Evolutionary conservation across 2,113 vertebrate genomes (phyloP).

Genomic region (Elgaria multicarinata): DNA sequence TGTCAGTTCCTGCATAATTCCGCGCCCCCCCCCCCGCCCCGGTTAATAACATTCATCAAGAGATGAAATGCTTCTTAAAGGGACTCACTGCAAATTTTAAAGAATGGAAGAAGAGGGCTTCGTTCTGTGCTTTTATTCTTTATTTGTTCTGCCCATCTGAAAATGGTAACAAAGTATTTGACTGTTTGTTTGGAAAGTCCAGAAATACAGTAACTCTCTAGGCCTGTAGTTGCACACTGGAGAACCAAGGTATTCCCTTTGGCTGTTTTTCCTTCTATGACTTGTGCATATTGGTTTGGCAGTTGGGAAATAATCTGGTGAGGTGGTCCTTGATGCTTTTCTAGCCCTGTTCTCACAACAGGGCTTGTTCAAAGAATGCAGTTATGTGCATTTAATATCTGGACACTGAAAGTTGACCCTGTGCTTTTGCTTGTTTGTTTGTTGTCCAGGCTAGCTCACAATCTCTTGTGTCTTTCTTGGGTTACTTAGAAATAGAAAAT

Average conservation of each 20-base stretch:
- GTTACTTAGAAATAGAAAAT: neutral
- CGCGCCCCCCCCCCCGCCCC: conserved; percentile 19
- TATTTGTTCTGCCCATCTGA: neutral
- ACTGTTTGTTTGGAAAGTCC: neutral
- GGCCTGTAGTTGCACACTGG: neutral
- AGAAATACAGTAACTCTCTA: neutral
- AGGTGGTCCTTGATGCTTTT: neutral
- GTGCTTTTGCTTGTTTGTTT: neutral
- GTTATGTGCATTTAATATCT: neutral
- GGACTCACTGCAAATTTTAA: neutral
- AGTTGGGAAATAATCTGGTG: neutral
- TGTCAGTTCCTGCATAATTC: conserved; percentile 5
- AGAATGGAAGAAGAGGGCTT: neutral
- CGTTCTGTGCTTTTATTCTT: neutral
- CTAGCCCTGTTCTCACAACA: neutral
- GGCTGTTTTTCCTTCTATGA: neutral
- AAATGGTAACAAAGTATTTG: neutral
- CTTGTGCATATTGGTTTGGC: neutral
- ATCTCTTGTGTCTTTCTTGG: neutral
- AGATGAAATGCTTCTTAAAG: neutral
- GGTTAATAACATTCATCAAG: conserved; percentile 13
- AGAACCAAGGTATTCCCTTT: neutral
- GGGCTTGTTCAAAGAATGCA: neutral
- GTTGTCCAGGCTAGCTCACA: neutral
- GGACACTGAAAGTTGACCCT: neutral